These are phyloP conservation scores for Apantesis nais DNA, from an alignment of 2,888 invertebrate genomes.

Conservation along the genomic window DNA sequence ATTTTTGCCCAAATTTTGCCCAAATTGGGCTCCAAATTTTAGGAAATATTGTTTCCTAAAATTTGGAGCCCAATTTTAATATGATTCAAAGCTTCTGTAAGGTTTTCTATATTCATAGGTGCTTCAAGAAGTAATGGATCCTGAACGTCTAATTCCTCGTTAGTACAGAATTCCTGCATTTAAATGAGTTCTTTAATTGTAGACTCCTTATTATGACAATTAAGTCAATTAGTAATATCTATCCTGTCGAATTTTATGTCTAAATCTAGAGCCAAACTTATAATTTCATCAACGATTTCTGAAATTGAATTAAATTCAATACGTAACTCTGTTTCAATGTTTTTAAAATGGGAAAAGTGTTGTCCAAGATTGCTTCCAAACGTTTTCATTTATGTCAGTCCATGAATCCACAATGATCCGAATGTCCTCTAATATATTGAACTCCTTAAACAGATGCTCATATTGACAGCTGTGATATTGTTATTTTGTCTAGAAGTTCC, in stretches of 20 bases:
- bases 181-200: constrained; percentile 12
- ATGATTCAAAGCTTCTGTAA: constrained; percentile 14
- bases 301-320: not conserved
- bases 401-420: constrained; percentile 13
- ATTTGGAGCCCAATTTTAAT: constrained; percentile 13
- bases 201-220: constrained; percentile 7
- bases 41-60: constrained; percentile 6
- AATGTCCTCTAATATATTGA: constrained; percentile 13
- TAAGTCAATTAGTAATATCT: not conserved
- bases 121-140: constrained; percentile 8
- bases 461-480: not conserved
- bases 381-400: not conserved
- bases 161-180: constrained; percentile 16
- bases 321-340: not conserved
- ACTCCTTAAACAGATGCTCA: constrained; percentile 19
- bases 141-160: constrained; percentile 15
- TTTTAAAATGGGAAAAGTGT: constrained; percentile 8
- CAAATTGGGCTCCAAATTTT: too few relatives aligned
- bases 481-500: not conserved
- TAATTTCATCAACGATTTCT: constrained; percentile 2
- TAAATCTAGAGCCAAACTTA: not conserved
- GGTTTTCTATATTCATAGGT: constrained; percentile 2
- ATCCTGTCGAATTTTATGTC: constrained; percentile 7
- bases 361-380: constrained; percentile 4
- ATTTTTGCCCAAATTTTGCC: too few relatives aligned